Base-by-base conservation (phyloP, 2,888 invertebrate genomes). In the Parascotia fuliginaria region DNA sequence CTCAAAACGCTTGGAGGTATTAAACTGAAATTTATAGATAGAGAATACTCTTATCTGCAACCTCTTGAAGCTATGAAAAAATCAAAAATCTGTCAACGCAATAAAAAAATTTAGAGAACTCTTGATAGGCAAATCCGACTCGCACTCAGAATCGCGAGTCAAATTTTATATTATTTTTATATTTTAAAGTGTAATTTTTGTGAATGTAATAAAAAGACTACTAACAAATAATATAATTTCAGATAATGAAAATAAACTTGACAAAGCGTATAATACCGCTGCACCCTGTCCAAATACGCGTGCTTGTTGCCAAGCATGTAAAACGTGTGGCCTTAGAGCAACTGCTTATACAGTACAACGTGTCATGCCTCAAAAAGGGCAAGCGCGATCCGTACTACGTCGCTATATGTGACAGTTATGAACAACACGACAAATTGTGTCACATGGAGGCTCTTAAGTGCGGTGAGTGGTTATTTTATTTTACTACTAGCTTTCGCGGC, bases 261-360 rank as follows among this genome's bases (percentile, higher is more conserved):
- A 58, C 65, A 0, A 81, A 77, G 33, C 79, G 86, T 0, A 14
- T 83, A 0, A 28, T 77, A 1, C 62, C 77, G 42, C 33, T 73
- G 0, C 57, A 32, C 0, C 67, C 63, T 0, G 65, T 82, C 0
- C 6, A 46, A 1, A 3, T 85, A 2, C 70, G 83, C 0, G 57
- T 83, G 13, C 70, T 59, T 48, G 48, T 45, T 0, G 1, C 7
- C 0, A 71, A 72, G 1, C 74, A 67, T 38, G 24, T 36, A 0
- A 63, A 77, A 0, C 55, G 39, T 0, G 50, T 49, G 4, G 19
- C 11, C 0, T 24, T 85, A 0, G 64, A 64, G 0, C 28, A 48
- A 0, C 74, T 64, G 44, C 64, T 85, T 1, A 52, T 48, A n/a
- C 5, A 54, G 0, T 60, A 59, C 33, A 76, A 74, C 0, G 60